These are phyloP conservation scores for Nesoenas mayeri DNA, from an alignment of 2,113 vertebrate species.

Conservation along the genomic window DNA sequence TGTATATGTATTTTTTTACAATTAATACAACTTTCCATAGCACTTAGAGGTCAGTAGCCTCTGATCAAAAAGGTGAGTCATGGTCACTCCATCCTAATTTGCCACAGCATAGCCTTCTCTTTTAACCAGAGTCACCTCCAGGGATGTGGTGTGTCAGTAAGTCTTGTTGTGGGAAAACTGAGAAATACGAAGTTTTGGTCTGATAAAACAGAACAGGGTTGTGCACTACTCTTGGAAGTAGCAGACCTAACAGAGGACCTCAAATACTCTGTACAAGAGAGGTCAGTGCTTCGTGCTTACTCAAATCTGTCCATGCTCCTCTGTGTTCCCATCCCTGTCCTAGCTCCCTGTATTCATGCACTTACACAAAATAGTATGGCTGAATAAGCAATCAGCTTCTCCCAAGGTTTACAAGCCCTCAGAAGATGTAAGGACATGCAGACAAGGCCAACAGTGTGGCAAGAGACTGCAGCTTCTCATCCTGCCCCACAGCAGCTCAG, in stretches of 20 bases:
- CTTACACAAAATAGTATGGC: not conserved
- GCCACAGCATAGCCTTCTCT: not conserved
- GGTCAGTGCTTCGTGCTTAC: not conserved
- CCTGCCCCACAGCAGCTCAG: not conserved
- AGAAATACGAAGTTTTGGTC: not conserved
- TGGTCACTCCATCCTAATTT: not conserved
- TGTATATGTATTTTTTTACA: not conserved
- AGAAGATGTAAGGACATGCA: not conserved
- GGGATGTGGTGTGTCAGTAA: not conserved
- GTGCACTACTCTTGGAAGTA: not conserved
- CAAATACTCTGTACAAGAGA: not conserved
- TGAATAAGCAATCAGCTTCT: not conserved
- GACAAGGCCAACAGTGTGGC: accelerated
- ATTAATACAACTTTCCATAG: not conserved
- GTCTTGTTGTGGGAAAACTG: not conserved
- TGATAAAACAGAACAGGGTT: not conserved
- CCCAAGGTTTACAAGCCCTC: no score
- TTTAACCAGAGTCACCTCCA: not conserved
- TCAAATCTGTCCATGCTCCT: not conserved
- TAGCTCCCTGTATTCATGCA: not conserved
- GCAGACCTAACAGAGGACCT: not conserved
- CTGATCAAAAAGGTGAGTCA: not conserved
- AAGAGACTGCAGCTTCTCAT: not conserved
- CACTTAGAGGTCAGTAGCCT: not conserved
- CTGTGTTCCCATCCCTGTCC: not conserved